Evolutionary conservation across 2,888 invertebrate species (phyloP).

Genomic region (Poecilobothrus nobilitatus): DNA sequence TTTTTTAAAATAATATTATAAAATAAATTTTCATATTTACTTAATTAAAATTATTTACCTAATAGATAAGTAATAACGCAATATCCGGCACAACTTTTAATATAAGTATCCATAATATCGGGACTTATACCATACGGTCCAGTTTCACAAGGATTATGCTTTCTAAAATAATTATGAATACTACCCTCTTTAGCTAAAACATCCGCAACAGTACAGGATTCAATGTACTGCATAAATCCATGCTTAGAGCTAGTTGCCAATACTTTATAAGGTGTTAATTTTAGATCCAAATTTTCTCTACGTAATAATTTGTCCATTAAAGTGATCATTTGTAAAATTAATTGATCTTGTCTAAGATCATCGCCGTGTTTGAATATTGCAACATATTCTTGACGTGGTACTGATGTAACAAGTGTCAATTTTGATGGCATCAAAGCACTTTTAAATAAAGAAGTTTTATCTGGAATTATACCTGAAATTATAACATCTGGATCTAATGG

Average conservation of each 20-base stretch:
- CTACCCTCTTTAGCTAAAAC: slow-evolving; percentile 78
- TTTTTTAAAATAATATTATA: background rate
- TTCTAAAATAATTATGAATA: slow-evolving; percentile 87
- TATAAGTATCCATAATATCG: slow-evolving; percentile 96
- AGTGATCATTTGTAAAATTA: slow-evolving; percentile 95
- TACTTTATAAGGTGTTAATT: slow-evolving; percentile 90
- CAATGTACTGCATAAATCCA: slow-evolving; percentile 93
- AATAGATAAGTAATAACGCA: slow-evolving; percentile 96
- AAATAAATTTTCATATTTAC: slow-evolving; percentile 5
- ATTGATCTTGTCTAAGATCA: slow-evolving; percentile 93
- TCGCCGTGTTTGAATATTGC: slow-evolving; percentile 98
- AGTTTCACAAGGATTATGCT: slow-evolving; percentile 78
- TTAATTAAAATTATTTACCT: slow-evolving; percentile 38
- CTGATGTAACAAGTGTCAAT: slow-evolving; percentile 76
- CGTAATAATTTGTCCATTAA: slow-evolving; percentile 93
- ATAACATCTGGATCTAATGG: slow-evolving; percentile 76
- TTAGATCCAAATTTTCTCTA: slow-evolving; percentile 91
- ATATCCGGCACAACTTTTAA: slow-evolving; percentile 92
- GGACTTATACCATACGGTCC: slow-evolving; percentile 84
- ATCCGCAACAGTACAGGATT: slow-evolving; percentile 87
- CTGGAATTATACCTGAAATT: slow-evolving; percentile 56
- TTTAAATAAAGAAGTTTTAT: slow-evolving; percentile 89
- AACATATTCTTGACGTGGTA: slow-evolving; percentile 65
- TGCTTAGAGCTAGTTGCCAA: slow-evolving; percentile 92
- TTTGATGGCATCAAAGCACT: slow-evolving; percentile 92